These are phyloP conservation scores for Eupithecia inturbata DNA, from an alignment of 2,888 invertebrate species.

Conservation along the genomic window DNA sequence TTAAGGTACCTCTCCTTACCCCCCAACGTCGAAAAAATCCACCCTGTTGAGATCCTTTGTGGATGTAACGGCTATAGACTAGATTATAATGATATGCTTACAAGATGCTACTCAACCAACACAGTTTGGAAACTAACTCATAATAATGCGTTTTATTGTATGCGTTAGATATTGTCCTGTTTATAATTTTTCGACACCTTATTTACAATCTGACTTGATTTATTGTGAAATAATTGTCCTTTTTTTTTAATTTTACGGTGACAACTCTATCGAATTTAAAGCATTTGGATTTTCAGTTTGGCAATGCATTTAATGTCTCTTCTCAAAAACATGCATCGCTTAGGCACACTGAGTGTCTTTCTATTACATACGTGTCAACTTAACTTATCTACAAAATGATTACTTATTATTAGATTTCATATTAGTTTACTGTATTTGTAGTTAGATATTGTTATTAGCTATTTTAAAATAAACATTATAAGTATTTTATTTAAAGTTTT, in stretches of 20 bases:
- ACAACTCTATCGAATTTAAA: background rate
- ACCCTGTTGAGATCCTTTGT: background rate
- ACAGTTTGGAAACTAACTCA: background rate
- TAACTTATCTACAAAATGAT: constrained; percentile 9
- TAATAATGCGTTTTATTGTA: background rate
- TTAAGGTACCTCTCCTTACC: too few relatives aligned
- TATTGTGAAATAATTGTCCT: background rate
- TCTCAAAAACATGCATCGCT: background rate
- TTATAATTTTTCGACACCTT: background rate
- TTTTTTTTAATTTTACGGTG: background rate
- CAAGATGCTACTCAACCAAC: background rate
- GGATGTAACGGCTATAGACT: background rate
- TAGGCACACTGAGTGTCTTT: background rate
- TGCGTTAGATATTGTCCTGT: background rate
- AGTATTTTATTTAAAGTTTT: background rate
- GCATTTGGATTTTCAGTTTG: background rate
- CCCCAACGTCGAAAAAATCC: too few relatives aligned
- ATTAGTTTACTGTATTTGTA: constrained; percentile 10
- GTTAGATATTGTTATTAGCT: constrained; percentile 9
- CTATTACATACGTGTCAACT: background rate
- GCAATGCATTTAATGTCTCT: background rate
- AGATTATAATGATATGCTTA: background rate
- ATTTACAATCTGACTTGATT: background rate
- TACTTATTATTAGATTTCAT: constrained; percentile 5
- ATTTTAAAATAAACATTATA: constrained; percentile 28